Base-by-base conservation (phyloP, 92 coral and sea anemone genomes). In the Ricordea florida region DNA sequence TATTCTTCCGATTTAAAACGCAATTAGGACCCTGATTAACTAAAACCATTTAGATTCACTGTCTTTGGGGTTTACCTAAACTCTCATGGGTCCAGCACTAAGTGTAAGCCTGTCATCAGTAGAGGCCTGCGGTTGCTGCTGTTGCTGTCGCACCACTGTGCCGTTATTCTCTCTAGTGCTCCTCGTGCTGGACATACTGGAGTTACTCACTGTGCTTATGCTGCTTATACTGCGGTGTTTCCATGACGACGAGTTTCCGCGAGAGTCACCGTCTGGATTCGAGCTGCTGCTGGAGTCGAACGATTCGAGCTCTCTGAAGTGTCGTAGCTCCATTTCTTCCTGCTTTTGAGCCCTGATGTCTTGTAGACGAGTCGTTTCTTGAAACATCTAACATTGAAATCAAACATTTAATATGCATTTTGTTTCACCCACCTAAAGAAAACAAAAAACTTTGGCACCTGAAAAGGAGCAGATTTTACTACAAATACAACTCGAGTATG, bases 171-270 rank as follows among this genome's bases (percentile, higher is more conserved):
- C 94, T 23, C 60, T 7, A 52, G 66, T 50, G 51, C 85, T 77
- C 18, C 69, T 69, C 10, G 87, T 13, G 45, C 93, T 78, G 24
- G 78, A 47, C 24, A 87, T 80, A 46, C 96, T 75, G 26, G 85
- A 41, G 57, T 80, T 81, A 43, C 87, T 76, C 28, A 73, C 60
- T 42, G 75, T 68, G 65, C 85, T 73, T 14, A 82, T 62, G 58
- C 85, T 74, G 76, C 86, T 69, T 57, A 77, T 43, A 25, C 88
- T 80, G 26, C 97, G 88, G 36, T 88, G 97, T 59, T 91, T 91
- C 84, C 92, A 78, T 21, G 93, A 86, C 13, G 85, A 36, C 6
- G 87, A 72, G 38, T 85, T 57, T 16, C n/a, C n/a, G n/a, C n/a
- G n/a, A n/a, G 69, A 29, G 44, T 69, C 78, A 9, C 73, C 68